A percentile compares a stretch with the other conserved stretches of the same genome.
These are phyloP conservation scores for Pogonomyrmex barbatus DNA, from an alignment of 1,140 invertebrate genomes.

Conservation along the genomic window DNA sequence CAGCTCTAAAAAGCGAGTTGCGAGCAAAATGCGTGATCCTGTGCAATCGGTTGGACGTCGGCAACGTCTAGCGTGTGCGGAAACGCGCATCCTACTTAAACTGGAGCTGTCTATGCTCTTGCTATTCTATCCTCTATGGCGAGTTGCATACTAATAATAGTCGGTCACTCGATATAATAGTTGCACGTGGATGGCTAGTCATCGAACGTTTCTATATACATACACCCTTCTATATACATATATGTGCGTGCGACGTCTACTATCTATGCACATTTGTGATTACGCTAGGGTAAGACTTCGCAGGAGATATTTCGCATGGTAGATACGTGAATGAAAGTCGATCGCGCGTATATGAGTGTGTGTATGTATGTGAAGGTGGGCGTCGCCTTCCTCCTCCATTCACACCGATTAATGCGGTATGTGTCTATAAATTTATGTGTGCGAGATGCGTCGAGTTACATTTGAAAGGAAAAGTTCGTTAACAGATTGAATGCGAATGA, in stretches of 20 bases:
- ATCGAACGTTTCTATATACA: not conserved
- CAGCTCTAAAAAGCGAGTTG: conserved; percentile 15
- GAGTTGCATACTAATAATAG: conserved; percentile 63
- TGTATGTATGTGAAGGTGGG: not conserved
- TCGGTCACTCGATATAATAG: conserved; percentile 4
- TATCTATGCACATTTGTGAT: conserved; percentile 13
- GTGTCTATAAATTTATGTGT: not conserved
- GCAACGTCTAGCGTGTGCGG: not conserved
- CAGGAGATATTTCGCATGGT: not conserved
- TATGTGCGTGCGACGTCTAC: not conserved
- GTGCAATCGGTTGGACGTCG: not conserved
- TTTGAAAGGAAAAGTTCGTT: not conserved
- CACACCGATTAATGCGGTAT: conserved; percentile 26
- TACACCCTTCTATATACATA: not conserved
- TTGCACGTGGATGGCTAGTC: not conserved
- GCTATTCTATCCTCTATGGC: conserved; percentile 33
- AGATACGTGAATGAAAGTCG: conserved; percentile 59
- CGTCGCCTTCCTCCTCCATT: conserved; percentile 40
- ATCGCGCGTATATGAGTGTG: not conserved
- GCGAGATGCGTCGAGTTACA: not conserved
- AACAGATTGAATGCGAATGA: not conserved
- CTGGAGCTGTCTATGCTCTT: not conserved
- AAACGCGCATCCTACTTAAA: conserved; percentile 30
- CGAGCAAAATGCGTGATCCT: not conserved
- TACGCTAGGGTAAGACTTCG: conserved; percentile 55